These are phyloP conservation scores for Malurus alboscapulatus DNA, from an alignment of 2,113 vertebrate species.

Conservation along the genomic window DNA sequence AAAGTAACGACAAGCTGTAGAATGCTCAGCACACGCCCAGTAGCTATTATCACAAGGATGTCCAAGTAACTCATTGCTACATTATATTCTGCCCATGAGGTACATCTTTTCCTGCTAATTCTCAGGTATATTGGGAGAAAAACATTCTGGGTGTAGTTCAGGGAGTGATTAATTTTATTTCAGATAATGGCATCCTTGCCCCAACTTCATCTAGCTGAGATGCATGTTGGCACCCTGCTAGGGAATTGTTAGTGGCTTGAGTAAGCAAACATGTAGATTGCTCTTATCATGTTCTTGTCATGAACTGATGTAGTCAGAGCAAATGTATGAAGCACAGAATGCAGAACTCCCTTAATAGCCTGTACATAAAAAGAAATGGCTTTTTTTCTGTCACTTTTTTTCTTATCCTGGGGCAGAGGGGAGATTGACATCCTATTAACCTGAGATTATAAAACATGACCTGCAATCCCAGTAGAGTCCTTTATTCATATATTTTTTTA, in stretches of 20 bases:
- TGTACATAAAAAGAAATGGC: not conserved
- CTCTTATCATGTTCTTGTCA: not conserved
- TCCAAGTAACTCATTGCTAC: not conserved
- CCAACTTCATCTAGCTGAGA: not conserved
- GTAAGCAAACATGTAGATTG: not conserved
- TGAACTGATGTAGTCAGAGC: not conserved
- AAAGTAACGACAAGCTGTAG: conserved; percentile 34
- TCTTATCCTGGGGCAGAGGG: not conserved
- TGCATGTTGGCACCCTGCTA: not conserved
- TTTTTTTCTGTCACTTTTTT: not conserved
- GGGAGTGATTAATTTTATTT: not conserved
- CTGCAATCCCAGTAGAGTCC: not conserved
- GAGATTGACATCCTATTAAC: not conserved
- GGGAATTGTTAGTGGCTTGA: not conserved
- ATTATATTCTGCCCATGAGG: not conserved
- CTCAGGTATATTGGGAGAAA: not conserved
- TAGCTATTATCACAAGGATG: not conserved
- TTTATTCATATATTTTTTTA: not conserved
- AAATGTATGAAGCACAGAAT: not conserved
- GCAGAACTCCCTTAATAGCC: not conserved
- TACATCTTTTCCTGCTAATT: not conserved
- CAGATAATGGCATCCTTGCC: not conserved
- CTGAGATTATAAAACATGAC: not conserved
- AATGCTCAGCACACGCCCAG: not conserved
- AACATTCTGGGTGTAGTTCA: not conserved